These are phyloP conservation scores for Diprion similis DNA, from an alignment of 1,140 invertebrate species.

Conservation along the genomic window DNA sequence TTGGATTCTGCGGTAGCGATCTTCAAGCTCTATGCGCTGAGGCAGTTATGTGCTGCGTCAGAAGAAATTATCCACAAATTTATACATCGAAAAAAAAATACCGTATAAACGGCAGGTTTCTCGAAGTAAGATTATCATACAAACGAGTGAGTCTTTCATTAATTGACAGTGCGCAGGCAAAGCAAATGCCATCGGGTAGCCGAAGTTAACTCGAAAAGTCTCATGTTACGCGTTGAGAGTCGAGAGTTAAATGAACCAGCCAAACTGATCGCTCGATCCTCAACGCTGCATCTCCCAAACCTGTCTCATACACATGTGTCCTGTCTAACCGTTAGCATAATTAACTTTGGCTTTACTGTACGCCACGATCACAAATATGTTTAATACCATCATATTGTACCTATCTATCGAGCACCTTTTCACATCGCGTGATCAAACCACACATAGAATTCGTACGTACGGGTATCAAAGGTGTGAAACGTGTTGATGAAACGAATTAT, in stretches of 20 bases:
- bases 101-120: not conserved
- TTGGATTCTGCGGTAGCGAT: constrained; percentile 36
- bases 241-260: too few relatives aligned
- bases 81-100: not conserved
- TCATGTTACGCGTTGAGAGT: not conserved
- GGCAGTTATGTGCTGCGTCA: constrained; percentile 4
- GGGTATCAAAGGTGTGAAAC: not conserved
- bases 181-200: not conserved
- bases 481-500: too few relatives aligned
- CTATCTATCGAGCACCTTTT: too few relatives aligned
- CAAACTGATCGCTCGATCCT: not conserved
- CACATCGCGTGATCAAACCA: too few relatives aligned
- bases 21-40: not conserved
- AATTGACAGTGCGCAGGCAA: not conserved
- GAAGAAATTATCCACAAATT: constrained; percentile 5
- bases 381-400: not conserved
- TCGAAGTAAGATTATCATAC: not conserved
- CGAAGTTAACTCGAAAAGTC: not conserved
- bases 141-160: not conserved
- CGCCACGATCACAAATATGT: not conserved
- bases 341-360: not conserved
- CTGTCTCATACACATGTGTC: not conserved
- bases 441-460: not conserved
- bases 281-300: not conserved
- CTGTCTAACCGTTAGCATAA: not conserved